Evolutionary conservation across 2,113 vertebrate genomes (phyloP), one percentile per base, ranked within the genome.

Genomic region (Lucifuga dentata): DNA sequence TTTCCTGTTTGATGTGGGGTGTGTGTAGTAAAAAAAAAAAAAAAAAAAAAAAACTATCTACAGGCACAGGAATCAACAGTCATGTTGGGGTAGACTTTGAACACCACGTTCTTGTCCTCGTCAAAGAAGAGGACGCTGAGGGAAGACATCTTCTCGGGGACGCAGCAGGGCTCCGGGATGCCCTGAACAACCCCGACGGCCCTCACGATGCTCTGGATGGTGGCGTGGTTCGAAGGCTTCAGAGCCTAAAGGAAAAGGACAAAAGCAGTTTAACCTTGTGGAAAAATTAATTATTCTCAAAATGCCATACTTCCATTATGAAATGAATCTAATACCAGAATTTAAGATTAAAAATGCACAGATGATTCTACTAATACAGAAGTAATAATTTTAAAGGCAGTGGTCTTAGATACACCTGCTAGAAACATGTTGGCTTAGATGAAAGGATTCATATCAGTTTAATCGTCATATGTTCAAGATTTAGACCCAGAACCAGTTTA

Each of bases 51-150:
- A 16, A 76, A 85, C 92, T 95, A 98, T 94, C 96, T 94, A 85
- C 97, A 99, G 0, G 94, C 96, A 6, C 98, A 99, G 15, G 96
- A 97, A 66, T 98, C 97, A 56, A 97, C 98, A 58, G 95, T 98
- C 98, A 99, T 99, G 90, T 97, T 98, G 73, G 97, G 97, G 62
- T 99, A 99, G 11, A 98, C 96, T 78, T 99, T 98, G 51, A 99
- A 94, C 51, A 98, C 96, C 41, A 99, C 96, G 0, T 98, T 98
- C 83, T 95, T 95, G 80, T 98, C 96, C 82, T 98, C 95, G 0
- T 99, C 97, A 0, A 99, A 95, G 91, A 98, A 99, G 8, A 99
- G 92, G 87, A 99, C 98, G 60, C 95, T 98, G 67, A 99, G 96
- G 0, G 97, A 94, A 2, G 97, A 96, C 96, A 99, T 98, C 90